Evolutionary conservation across 2,888 invertebrate species (phyloP), one percentile per base, ranked within the genome.

Genomic region (Synanthedon myopaeformis): DNA sequence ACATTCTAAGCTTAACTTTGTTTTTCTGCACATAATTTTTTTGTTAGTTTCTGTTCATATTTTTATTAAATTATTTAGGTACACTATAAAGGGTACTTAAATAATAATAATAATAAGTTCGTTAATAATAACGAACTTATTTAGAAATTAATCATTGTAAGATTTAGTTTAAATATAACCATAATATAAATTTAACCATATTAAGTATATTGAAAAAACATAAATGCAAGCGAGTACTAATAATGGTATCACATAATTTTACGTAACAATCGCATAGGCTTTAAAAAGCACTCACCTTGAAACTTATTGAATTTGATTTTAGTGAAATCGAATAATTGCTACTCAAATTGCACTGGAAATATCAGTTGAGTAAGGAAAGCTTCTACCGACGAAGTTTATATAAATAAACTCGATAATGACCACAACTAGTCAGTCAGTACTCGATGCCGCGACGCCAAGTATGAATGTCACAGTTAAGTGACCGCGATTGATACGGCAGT

Each of bases 361-460:
- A 45, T 45, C 45, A 45, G 14, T 45, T 14, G 45, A 49, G 49
- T 19, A 49, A 17, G 49, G 17, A 49, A 49, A 49, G 23, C 49
- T 49, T 14, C 14, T 49, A 49, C 14, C 35, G 45, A 49, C 49
- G 49, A 49, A 49, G 49, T 49, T 19, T 17, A 57, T 55, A 57
- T 57, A 57, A 55, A 56, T 41, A 51, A 17, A 49, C 53, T 49
- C 13, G 19, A 48, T 53, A 42, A 42, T 49, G 45, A 13, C 41
- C 41, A 19, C 51, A 12, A 48, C 53, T 35, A 35, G 35, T 35
- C 35, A 35, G 35, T 49, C 57, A 57, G 57, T 57, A 49, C 42
- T 52, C 57, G 42, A 17, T 45, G 49, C 57, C 55, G n/a, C 53
- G 57, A 48, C 53, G 42, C 49, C 53, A 42, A 53, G 53, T 52